Evolutionary conservation across 2,113 vertebrate genomes (phyloP), one percentile per base, ranked within the genome.

Genomic region (Rana temporaria): DNA sequence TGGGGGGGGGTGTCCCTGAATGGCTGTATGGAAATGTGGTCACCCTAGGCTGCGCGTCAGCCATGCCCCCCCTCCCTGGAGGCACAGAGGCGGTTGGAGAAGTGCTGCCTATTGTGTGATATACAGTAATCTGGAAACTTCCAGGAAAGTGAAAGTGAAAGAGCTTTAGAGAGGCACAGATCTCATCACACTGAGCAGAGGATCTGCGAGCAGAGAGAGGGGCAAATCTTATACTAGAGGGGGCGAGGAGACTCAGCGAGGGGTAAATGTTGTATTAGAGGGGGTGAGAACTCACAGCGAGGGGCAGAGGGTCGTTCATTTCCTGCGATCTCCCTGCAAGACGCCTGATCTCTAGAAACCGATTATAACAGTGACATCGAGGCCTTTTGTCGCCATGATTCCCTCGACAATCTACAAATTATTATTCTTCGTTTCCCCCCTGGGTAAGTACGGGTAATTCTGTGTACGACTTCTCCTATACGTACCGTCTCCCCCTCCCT

Each of bases 111-210:
- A 9, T 38, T n/a, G n/a, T n/a, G n/a, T 69, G 42, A 22, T 52
- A 17, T 57, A 18, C 69, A 18, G 52, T 6, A 17, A 72, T 8
- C 30, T 48, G 59, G 20, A n/a, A 0, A 55, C 14, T 69, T n/a
- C 19, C 72, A 4, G n/a, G 64, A 68, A 62, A 80, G 67, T 62
- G 78, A 80, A 80, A 80, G 78, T 80, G 67, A 80, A 80, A 80
- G 78, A 48, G 19, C 2, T 4, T 4, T 8, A 0, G 1, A 19
- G 2, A 77, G 16, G 59, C 19, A 63, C 18, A 48, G 62, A 1
- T 34, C 34, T 6, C 5, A 22, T 57, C 4, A 38, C 19, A 26
- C 1, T 5, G n/a, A 7, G 3, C 12, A 59, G 4, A 22, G 17
- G 24, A 30, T n/a, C 76, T 5, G 17, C 17, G 18, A 57, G 26